Conservation (phyloP, 2,888 invertebrate genomes). For the Plagodis dolabraria region DNA sequence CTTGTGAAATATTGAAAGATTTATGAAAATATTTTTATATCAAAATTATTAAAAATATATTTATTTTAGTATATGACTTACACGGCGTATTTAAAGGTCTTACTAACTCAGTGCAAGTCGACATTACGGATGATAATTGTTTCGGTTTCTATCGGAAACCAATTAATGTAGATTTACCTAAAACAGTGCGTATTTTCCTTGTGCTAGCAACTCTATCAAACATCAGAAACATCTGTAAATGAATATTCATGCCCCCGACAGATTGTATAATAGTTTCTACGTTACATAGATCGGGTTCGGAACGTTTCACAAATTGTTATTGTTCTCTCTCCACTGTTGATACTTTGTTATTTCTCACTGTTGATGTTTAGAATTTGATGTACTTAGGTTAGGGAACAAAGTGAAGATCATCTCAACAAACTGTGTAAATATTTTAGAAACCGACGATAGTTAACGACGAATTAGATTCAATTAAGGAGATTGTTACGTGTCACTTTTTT, state of each 20-base stretch:
- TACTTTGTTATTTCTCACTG: background rate
- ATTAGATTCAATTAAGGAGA: background rate
- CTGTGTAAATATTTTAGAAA: background rate
- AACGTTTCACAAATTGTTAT: constrained; percentile 11
- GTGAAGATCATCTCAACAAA: background rate
- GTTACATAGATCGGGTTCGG: constrained; percentile 1
- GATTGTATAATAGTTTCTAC: constrained; percentile 12
- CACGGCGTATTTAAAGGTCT: too few species aligned
- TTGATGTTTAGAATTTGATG: constrained; percentile 4
- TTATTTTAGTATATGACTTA: too few species aligned
- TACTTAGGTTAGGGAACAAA: background rate
- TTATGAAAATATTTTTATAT: too few species aligned
- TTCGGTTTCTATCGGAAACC: too few species aligned
- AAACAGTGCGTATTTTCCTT: constrained; percentile 8
- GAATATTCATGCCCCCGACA: constrained; percentile 31
- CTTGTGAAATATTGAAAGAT: too few species aligned
- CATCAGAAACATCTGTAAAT: constrained; percentile 34
- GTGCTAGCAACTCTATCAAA: constrained; percentile 23
- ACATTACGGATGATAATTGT: background rate
- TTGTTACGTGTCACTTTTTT: too few species aligned
- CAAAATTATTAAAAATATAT: too few species aligned
- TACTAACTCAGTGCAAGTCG: too few species aligned
- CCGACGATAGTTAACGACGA: background rate
- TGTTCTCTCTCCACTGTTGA: constrained; percentile 5
- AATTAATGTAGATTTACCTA: too few species aligned